These are phyloP conservation scores for Corvus hawaiiensis DNA, from an alignment of 2,113 vertebrate species.

Conservation along the genomic window DNA sequence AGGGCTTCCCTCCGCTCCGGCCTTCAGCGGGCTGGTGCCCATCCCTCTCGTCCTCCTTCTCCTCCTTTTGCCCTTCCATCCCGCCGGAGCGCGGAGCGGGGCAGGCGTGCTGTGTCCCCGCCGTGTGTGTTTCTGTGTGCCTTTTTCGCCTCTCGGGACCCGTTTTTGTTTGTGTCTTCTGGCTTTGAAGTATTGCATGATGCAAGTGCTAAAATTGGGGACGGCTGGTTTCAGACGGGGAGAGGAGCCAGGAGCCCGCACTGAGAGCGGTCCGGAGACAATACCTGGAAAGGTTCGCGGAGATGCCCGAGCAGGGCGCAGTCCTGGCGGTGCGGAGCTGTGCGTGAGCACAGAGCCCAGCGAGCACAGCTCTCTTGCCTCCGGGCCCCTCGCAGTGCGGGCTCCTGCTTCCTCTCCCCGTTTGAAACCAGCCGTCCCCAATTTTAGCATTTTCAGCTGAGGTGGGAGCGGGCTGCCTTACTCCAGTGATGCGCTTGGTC, in stretches of 20 bases:
- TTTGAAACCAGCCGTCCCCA: neutral
- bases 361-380: neutral
- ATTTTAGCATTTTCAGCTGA: neutral
- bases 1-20: neutral
- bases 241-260: accelerated
- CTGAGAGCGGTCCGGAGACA: neutral
- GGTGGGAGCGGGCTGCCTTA: neutral
- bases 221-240: neutral
- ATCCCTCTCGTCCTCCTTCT: neutral
- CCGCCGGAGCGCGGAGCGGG: neutral
- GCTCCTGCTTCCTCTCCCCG: neutral
- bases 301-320: neutral
- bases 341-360: neutral
- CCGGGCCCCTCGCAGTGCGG: neutral
- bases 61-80: neutral
- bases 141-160: neutral
- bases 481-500: neutral
- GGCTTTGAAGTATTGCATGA: neutral
- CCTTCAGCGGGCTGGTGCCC: neutral
- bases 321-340: neutral
- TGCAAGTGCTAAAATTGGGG: neutral
- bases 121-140: neutral
- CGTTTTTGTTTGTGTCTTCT: neutral
- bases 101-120: neutral
- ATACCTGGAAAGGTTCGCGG: accelerated